Percentiles rank a stretch among this genome's conserved stretches.
Conservation (phyloP, 2,888 invertebrate species). For the Diarsia mendica region DNA sequence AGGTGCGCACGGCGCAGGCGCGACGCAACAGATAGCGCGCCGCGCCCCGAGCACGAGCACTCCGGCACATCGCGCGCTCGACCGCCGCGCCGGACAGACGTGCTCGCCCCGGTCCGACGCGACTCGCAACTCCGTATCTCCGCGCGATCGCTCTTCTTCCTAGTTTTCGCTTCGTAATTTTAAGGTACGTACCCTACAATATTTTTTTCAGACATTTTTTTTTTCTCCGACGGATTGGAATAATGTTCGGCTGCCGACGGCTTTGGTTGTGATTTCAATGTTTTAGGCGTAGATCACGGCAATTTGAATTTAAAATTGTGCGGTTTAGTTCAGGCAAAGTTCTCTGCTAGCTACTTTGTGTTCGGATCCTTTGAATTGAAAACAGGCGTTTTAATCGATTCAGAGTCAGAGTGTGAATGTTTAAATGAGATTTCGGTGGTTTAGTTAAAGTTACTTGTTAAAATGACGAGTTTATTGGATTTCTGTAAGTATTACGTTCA, state of each 20-base stretch:
- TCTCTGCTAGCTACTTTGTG: conserved; percentile 45
- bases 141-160: conserved; percentile 60
- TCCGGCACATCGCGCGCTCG: conserved; percentile 72
- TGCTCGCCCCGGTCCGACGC: conserved; percentile 54
- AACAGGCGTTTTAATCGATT: conserved; percentile 45
- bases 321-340: conserved; percentile 54
- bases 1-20: conserved; percentile 75
- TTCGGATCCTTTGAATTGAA: conserved; percentile 49
- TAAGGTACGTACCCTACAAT: conserved; percentile 56
- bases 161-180: conserved; percentile 57
- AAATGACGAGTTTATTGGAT: neutral
- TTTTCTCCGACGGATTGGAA: conserved; percentile 15
- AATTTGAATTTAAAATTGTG: conserved; percentile 59
- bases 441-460: neutral
- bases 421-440: conserved; percentile 26
- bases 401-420: conserved; percentile 30
- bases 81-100: conserved; percentile 64
- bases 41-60: conserved; percentile 57
- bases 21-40: conserved; percentile 79
- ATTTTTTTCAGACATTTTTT: neutral
- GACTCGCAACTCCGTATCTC: conserved; percentile 43
- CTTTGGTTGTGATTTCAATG: conserved; percentile 30
- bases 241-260: conserved; percentile 27
- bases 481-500: neutral
- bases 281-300: conserved; percentile 29